Evolutionary conservation across 2,888 invertebrate genomes (phyloP), one percentile per base, ranked within the genome.

Genomic region (Drosophila mayaguana): DNA sequence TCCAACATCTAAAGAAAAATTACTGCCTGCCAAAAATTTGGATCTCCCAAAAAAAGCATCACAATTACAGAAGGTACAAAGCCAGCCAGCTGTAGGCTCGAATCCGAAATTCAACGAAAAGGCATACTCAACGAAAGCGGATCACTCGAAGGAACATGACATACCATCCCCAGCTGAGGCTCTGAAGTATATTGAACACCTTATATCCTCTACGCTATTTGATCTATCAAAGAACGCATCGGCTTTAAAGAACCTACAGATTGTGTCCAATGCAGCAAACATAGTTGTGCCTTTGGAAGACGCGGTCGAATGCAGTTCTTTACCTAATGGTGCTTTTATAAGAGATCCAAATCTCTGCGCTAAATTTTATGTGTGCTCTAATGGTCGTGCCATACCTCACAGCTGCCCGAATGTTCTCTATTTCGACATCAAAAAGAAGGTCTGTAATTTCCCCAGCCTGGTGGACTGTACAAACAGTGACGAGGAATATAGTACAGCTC

Each of bases 341-440:
- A 67, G 80, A 3, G 85, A 84, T 38, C 28, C 50, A 0, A 32
- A 54, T 7, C 55, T 50, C 0, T 85, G 84, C 16, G 43, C 63
- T n/a, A 89, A 62, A 14, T 85, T 77, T 25, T 89, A 77, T 16
- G 60, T 89, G 0, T 85, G 84, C 16, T 25, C 63, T 2, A 81
- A 79, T 46, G 85, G 89, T 0, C 50, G 18, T 0, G 57, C 88
- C 3, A 55, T 87, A 42, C 40, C 69, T 3, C 56, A 57, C 16
- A 34, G 63, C 12, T 85, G 85, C 60, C 83, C 88, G 0, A 60
- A 57, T 22, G 40, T 50, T 8, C 68, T 86, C 0, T 28, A 69
- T 40, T 89, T 87, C 18, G 84, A 84, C 22, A 63, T 65, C 0
- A 72, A 69, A 25, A 63, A 46, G 38, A 74, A 57, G 9, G 71